Evolutionary conservation across 2,888 invertebrate species (phyloP), one percentile per base, ranked within the genome.

Genomic region (Diloba caeruleocephala): DNA sequence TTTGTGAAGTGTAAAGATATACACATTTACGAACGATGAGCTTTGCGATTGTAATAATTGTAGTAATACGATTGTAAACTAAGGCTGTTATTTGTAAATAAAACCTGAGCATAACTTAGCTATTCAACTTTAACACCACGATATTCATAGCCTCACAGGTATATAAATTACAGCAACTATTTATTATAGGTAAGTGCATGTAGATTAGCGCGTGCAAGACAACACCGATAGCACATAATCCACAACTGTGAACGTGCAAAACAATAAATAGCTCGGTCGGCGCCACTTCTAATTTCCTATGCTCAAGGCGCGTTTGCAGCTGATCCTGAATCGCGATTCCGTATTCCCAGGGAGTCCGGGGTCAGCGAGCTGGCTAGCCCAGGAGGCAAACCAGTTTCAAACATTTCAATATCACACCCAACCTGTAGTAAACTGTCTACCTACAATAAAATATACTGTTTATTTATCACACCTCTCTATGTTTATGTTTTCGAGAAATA

Each of bases 341-440:
- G 83, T 87, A 84, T 88, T 89, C 89, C 85, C 84, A 75, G 78
- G 81, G 83, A 85, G 87, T 84, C 74, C 75, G 84, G 85, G 91
- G 89, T 90, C 91, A 88, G 79, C 79, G 84, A 87, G 87, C 87
- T 81, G 77, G 81, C 85, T 77, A 78, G 81, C 71, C 76, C 78
- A 70, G 79, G 81, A 81, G 81, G 79, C 82, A 89, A 92, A 92
- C 92, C 89, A 85, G 92, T 92, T 92, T 80, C 81, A 79, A 72
- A 81, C 87, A 90, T 92, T 92, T 90, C 90, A 90, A 92, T 92
- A 91, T 90, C 84, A 90, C 90, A 90, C 89, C 82, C 79, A 86
- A 70, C 71, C 74, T 76, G 84, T 85, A 86, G 77, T 78, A 85
- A 84, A 83, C 80, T 79, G 49, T 56, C 59, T 65, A n/a, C n/a